These are phyloP conservation scores for Himalopsyche japonica DNA, from an alignment of 2,888 invertebrate species.

Conservation along the genomic window DNA sequence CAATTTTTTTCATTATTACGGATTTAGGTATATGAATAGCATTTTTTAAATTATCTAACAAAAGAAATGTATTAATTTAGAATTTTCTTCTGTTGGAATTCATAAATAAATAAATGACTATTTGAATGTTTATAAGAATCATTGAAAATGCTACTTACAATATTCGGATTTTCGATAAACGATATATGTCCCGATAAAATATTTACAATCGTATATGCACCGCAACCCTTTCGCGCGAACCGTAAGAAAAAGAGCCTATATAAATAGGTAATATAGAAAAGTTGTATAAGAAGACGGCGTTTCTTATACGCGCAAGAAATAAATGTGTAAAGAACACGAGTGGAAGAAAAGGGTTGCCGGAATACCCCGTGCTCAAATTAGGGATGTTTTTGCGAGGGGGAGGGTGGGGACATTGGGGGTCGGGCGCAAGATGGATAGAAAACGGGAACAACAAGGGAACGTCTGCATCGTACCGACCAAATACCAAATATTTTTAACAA, in stretches of 20 bases:
- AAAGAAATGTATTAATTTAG: too few relatives aligned
- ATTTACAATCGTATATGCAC: slow-evolving; percentile 14
- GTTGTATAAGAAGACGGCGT: slow-evolving; percentile 41
- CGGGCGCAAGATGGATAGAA: slow-evolving; percentile 11
- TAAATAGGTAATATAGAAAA: slow-evolving; percentile 41
- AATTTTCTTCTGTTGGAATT: too few relatives aligned
- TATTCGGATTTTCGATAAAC: too few relatives aligned
- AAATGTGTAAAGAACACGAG: slow-evolving; percentile 42
- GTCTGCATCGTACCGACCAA: background rate
- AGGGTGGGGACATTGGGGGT: slow-evolving; percentile 18
- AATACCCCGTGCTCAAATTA: slow-evolving; percentile 41
- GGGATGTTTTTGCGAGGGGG: slow-evolving; percentile 39
- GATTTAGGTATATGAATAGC: too few relatives aligned
- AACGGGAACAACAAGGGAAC: slow-evolving; percentile 18
- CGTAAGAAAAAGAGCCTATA: slow-evolving; percentile 40
- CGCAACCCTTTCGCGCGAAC: slow-evolving; percentile 36
- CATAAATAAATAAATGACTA: too few relatives aligned
- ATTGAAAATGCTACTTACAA: too few relatives aligned
- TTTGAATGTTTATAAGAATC: too few relatives aligned
- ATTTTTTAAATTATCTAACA: too few relatives aligned
- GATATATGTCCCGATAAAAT: background rate
- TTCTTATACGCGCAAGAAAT: slow-evolving; percentile 42
- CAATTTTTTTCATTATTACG: too few relatives aligned
- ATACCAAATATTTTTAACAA: too few relatives aligned
- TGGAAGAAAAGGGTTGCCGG: slow-evolving; percentile 41